Percentiles rank a stretch among this genome's conserved stretches.
These are phyloP conservation scores for Lasioglossum morio DNA, from an alignment of 2,888 invertebrate genomes.

Conservation along the genomic window DNA sequence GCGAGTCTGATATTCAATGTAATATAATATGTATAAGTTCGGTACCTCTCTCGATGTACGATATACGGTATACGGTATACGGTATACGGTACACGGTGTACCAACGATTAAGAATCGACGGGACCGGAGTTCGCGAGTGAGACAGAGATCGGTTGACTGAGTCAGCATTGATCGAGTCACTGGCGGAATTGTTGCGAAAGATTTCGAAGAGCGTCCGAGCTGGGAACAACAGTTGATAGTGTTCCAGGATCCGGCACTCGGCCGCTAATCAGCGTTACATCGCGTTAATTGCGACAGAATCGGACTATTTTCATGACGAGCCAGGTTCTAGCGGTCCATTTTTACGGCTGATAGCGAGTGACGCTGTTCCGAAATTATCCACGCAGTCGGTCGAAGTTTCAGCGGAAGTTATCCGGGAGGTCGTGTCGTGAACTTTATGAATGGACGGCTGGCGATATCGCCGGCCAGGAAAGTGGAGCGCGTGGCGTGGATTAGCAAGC, in stretches of 20 bases:
- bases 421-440: constrained; percentile 8
- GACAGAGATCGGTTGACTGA: not conserved
- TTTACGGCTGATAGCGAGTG: not conserved
- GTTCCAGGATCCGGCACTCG: no score
- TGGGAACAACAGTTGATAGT: no score
- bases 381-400: not conserved
- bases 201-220: not conserved
- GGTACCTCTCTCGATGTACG: no score
- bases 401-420: not conserved
- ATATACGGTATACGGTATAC: no score
- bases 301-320: not conserved
- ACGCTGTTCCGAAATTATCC: not conserved
- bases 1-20: not conserved
- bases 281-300: not conserved
- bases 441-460: not conserved
- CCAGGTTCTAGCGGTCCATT: not conserved
- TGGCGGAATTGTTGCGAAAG: not conserved
- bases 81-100: no score
- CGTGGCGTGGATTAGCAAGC: not conserved
- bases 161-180: not conserved
- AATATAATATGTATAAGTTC: not conserved
- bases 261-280: not conserved
- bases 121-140: not conserved
- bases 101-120: not conserved
- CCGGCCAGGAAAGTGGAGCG: not conserved